Conservation (phyloP, 2,888 invertebrate species). For the Hymenopus coronatus region DNA sequence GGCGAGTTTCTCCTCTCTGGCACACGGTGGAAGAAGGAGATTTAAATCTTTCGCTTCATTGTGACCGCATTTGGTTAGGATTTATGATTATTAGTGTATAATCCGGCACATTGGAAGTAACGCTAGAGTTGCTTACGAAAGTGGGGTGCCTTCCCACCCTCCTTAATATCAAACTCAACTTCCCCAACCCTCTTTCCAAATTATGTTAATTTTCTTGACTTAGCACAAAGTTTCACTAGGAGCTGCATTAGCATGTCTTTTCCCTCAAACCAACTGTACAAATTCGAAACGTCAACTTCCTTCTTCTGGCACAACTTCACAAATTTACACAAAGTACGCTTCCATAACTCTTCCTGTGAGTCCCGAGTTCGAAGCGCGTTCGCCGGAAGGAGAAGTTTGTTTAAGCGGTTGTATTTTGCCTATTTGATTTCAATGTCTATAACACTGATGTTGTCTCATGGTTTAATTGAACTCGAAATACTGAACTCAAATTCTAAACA, state of each 20-base stretch:
- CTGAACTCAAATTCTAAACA: not conserved
- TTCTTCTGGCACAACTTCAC: not conserved
- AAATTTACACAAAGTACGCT: not conserved
- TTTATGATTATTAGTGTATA: conserved; percentile 14
- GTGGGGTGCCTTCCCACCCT: not conserved
- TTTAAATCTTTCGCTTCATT: conserved; percentile 11
- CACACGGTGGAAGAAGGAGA: not conserved
- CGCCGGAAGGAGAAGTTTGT: not conserved
- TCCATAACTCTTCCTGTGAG: not conserved
- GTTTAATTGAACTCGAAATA: too few species aligned
- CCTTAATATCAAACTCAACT: not conserved
- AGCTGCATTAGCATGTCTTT: not conserved
- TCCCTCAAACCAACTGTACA: not conserved
- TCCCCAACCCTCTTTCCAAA: not conserved
- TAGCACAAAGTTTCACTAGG: not conserved
- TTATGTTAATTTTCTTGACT: not conserved
- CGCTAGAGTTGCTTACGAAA: not conserved
- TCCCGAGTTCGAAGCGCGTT: not conserved
- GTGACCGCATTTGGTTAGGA: not conserved
- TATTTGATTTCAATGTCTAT: not conserved
- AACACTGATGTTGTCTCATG: not conserved
- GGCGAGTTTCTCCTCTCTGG: not conserved
- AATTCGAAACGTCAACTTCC: not conserved
- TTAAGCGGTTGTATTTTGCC: not conserved
- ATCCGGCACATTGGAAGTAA: not conserved